phyloP scores from a whole-genome alignment of 2,888 invertebrate species.

The Drosophila sordidula region DNA sequence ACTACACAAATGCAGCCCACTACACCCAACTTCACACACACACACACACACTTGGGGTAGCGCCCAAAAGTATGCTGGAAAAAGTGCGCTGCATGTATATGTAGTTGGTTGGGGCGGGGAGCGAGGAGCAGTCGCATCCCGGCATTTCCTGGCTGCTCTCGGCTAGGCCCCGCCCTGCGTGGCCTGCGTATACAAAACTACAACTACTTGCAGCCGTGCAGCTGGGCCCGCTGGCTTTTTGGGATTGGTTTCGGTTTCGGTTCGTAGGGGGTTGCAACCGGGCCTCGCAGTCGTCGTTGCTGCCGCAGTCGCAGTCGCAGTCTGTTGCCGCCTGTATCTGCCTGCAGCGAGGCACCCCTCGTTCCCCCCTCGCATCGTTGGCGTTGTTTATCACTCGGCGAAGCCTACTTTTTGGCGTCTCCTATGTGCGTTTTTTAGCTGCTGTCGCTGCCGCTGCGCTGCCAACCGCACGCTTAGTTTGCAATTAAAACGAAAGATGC shows the following conservation, averaged over 20 bases:
- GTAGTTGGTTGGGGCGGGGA: conserved; percentile 5
- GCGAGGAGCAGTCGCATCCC: conserved; percentile 32
- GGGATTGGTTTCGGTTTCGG: conserved; percentile 74
- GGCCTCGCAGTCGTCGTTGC: conserved; percentile 19
- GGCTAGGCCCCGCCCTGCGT: conserved; percentile 62
- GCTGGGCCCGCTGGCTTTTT: conserved; percentile 66
- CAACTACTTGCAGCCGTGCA: conserved; percentile 41
- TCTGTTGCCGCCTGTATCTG: conserved; percentile 23
- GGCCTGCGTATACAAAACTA: conserved; percentile 57
- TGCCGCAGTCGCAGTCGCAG: conserved; percentile 26
- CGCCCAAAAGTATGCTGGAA: conserved; percentile 61
- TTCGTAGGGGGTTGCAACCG: conserved; percentile 68
- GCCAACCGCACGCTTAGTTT: conserved; percentile 80
- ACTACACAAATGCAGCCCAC: conserved; percentile 64
- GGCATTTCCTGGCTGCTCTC: conserved; percentile 34
- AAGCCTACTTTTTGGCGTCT: conserved; percentile 76
- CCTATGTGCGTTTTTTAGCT: conserved; percentile 56
- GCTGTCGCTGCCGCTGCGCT: conserved; percentile 41
- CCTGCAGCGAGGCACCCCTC: conserved; percentile 35
- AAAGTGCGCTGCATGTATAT: conserved; percentile 37
- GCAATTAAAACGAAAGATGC: conserved; percentile 82
- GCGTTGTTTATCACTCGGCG: conserved; percentile 76
- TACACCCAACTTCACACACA: conserved; percentile 41
- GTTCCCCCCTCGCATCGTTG: conserved; percentile 1
- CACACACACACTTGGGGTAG: conserved; percentile 21